Conservation (phyloP, 1,140 invertebrate species). For the Diorhabda carinulata region DNA sequence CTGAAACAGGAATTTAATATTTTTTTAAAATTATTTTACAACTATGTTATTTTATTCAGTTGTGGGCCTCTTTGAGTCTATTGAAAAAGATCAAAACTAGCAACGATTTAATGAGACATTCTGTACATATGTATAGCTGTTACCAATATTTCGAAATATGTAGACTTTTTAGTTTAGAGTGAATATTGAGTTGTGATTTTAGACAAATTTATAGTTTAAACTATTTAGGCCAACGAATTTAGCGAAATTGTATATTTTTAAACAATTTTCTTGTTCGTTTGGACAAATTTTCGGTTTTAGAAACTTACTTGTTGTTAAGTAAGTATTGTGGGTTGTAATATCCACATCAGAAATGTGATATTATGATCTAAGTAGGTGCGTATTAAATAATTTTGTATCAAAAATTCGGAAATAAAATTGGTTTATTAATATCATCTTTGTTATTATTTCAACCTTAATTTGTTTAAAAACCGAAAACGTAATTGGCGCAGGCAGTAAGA, state of each 20-base stretch:
- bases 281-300: no score
- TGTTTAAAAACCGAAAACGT: no score
- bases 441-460: background rate
- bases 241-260: no score
- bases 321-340: slow-evolving; percentile 32
- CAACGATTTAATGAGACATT: no score
- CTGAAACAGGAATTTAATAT: no score
- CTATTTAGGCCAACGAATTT: no score
- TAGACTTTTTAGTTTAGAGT: background rate
- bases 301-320: slow-evolving; percentile 16
- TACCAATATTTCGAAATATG: background rate
- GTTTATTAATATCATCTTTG: slow-evolving; percentile 13
- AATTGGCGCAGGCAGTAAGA: no score
- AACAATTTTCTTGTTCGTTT: no score
- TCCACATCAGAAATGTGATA: slow-evolving; percentile 38
- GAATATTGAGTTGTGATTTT: slow-evolving; percentile 10
- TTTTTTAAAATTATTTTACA: no score
- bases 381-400: slow-evolving; percentile 20
- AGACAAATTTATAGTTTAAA: slow-evolving; percentile 1
- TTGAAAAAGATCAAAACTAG: no score
- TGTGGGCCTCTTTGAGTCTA: no score
- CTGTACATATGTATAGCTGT: background rate
- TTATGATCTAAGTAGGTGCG: slow-evolving; percentile 22
- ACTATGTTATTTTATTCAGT: no score
- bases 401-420: slow-evolving; percentile 14